These are phyloP conservation scores for Drosophila littoralis DNA, from an alignment of 1,140 invertebrate genomes.

Conservation along the genomic window DNA sequence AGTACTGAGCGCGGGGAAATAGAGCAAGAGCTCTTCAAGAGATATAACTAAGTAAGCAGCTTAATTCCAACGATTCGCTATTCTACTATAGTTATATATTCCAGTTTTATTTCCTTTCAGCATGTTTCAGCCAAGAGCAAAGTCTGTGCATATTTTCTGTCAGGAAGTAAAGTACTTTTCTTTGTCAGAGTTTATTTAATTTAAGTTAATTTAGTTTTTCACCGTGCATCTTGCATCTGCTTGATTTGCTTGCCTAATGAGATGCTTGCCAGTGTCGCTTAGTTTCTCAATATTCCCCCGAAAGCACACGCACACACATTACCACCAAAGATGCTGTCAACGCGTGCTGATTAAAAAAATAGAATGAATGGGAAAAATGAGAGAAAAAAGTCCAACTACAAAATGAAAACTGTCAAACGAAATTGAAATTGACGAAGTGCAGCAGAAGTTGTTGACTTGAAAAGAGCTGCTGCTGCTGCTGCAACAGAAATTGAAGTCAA, in stretches of 20 bases:
- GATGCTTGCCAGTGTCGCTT: not conserved
- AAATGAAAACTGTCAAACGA: constrained; percentile 47
- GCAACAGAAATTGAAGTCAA: constrained; percentile 49
- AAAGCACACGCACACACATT: constrained; percentile 8
- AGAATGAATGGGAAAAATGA: too few species aligned
- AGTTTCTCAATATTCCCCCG: not conserved
- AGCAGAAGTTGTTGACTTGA: constrained; percentile 40
- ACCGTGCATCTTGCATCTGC: not conserved
- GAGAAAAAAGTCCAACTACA: not conserved
- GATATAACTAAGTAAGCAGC: too few species aligned
- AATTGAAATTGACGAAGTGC: constrained; percentile 54
- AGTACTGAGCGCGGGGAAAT: too few species aligned
- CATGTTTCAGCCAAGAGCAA: too few species aligned
- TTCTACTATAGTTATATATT: too few species aligned
- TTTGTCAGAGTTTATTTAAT: not conserved
- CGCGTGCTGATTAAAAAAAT: constrained; percentile 29
- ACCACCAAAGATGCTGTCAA: constrained; percentile 26
- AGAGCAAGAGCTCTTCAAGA: too few species aligned
- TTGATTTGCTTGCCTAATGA: constrained; percentile 20
- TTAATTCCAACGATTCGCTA: too few species aligned
- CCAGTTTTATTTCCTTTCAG: too few species aligned
- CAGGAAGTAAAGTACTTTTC: too few species aligned
- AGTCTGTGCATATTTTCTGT: too few species aligned
- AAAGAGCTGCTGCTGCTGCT: constrained; percentile 27
- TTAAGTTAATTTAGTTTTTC: not conserved